Percentiles rank a stretch among this genome's conserved stretches.
phyloP scores from a whole-genome alignment of 2,113 vertebrate genomes.

The Tachysurus fulvidraco region DNA sequence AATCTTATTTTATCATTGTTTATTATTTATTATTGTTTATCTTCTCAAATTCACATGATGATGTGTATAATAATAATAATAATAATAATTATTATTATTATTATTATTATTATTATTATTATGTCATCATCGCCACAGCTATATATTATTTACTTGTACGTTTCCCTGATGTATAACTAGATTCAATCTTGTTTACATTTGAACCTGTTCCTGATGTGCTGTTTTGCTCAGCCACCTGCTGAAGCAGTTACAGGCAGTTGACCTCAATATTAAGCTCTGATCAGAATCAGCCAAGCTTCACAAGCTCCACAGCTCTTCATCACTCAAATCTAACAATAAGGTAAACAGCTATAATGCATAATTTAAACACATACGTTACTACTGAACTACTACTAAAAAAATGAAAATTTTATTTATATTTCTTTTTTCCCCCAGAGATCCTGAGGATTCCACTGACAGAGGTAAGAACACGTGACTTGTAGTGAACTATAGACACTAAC shows the following conservation, averaged over 20 bases:
- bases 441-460: conserved; percentile 3
- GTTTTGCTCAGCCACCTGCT: conserved; percentile 66
- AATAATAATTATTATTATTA: background rate
- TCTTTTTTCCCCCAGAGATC: background rate
- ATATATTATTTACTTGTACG: background rate
- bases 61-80: too few species aligned
- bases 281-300: conserved; percentile 69
- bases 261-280: conserved; percentile 73
- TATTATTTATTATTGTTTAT: background rate
- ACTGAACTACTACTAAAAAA: too few species aligned
- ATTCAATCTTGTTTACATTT: conserved; percentile 45
- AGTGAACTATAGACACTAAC: background rate
- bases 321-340: conserved; percentile 2
- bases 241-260: conserved; percentile 75
- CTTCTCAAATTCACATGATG: background rate
- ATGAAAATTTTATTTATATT: background rate
- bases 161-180: background rate
- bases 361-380: background rate
- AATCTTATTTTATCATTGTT: too few species aligned
- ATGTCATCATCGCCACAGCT: background rate
- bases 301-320: conserved; percentile 52
- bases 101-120: background rate
- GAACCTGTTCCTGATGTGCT: conserved; percentile 11
- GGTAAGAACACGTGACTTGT: conserved; percentile 29
- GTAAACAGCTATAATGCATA: background rate